Percentiles rank a stretch among this genome's conserved stretches.
Evolutionary conservation across 2,888 invertebrate species (phyloP).

Genomic region (Sarcophaga variegata): DNA sequence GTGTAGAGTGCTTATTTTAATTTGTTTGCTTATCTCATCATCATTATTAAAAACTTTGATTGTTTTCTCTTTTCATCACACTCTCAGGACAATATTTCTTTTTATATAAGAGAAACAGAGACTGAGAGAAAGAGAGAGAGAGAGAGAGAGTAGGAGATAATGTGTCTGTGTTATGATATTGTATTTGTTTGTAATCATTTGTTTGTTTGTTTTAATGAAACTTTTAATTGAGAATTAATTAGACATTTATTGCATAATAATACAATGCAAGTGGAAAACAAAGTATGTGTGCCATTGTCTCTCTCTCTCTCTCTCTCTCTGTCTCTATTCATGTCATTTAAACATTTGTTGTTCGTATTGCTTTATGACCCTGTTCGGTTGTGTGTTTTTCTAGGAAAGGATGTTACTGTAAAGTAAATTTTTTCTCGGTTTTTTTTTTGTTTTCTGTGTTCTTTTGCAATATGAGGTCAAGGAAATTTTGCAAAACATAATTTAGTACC

Average conservation of each 20-base stretch:
- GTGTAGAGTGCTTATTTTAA: too few species aligned
- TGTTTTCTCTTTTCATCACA: too few species aligned
- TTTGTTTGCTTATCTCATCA: too few species aligned
- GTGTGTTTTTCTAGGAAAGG: neutral
- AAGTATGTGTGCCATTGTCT: slow-evolving; percentile 43
- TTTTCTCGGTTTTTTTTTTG: neutral
- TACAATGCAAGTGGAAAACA: neutral
- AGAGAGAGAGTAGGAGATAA: neutral
- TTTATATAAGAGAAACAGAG: too few species aligned
- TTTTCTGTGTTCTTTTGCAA: neutral
- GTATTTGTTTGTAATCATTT: slow-evolving; percentile 9
- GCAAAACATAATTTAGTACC: slow-evolving; percentile 24
- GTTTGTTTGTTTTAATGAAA: slow-evolving; percentile 54
- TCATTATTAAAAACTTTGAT: too few species aligned
- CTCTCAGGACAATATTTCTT: too few species aligned
- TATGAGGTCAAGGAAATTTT: slow-evolving; percentile 55
- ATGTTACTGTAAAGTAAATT: slow-evolving; percentile 47
- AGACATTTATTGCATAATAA: slow-evolving; percentile 56
- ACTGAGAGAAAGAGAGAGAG: too few species aligned
- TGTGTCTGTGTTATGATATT: slow-evolving; percentile 2
- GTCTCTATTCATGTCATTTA: neutral
- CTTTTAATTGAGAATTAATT: slow-evolving; percentile 66
- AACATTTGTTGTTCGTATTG: slow-evolving; percentile 18
- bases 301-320: too few species aligned
- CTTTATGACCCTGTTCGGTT: slow-evolving; percentile 24